phyloP scores from a whole-genome alignment of 2,888 invertebrate species.

The Muscina levida region DNA sequence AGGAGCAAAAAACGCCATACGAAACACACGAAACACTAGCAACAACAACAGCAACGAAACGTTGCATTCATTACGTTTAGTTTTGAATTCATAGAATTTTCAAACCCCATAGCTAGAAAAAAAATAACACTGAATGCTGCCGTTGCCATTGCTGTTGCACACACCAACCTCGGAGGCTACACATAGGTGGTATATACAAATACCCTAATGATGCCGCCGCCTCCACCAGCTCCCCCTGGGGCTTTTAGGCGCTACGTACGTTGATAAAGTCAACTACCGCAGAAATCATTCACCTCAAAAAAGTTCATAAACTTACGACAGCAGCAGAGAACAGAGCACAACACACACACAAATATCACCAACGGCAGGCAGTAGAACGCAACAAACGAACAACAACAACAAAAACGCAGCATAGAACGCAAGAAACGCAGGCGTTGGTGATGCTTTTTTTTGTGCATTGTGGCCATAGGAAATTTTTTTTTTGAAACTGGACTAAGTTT shows the following conservation, averaged over 20 bases:
- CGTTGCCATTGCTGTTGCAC: background rate
- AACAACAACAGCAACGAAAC: conserved; percentile 33
- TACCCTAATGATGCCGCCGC: background rate
- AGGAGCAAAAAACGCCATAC: conserved; percentile 55
- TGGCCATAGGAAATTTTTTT: too few species aligned
- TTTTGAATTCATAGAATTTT: conserved; percentile 46
- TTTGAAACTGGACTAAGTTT: too few species aligned
- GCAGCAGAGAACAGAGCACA: background rate
- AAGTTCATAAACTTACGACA: conserved; percentile 64
- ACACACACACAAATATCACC: background rate
- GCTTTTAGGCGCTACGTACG: conserved; percentile 11
- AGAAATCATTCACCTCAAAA: conserved; percentile 68
- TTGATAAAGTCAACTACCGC: conserved; percentile 65
- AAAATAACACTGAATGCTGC: too few species aligned
- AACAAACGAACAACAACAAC: too few species aligned
- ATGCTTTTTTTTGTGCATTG: too few species aligned
- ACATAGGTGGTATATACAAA: background rate
- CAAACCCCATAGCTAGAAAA: conserved; percentile 3
- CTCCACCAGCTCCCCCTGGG: too few species aligned
- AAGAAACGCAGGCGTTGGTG: too few species aligned
- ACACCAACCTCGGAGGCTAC: background rate
- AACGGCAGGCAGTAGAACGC: background rate
- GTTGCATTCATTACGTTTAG: conserved; percentile 33
- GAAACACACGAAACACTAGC: too few species aligned
- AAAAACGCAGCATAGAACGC: background rate